Evolutionary conservation across 2,113 vertebrate species (phyloP).

Genomic region (Eulacestoma nigropectus): DNA sequence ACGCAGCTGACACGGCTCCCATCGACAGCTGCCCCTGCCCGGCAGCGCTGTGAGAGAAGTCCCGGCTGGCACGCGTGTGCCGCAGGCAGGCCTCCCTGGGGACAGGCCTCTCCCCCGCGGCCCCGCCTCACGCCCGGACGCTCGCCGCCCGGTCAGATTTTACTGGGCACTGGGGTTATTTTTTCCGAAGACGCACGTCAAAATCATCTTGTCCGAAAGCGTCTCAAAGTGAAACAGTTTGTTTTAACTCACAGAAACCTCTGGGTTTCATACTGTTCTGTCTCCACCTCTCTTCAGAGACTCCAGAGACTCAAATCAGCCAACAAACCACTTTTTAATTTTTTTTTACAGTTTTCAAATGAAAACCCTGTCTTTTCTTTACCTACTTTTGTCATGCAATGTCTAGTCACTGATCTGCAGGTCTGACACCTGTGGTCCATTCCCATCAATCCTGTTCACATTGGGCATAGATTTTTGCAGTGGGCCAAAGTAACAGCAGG

Average conservation of each 20-base stretch:
- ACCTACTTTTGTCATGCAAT: background rate
- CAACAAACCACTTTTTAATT: background rate
- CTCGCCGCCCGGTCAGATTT: background rate
- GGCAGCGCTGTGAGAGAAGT: accelerated
- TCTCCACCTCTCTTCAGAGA: background rate
- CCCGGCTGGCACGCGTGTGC: background rate
- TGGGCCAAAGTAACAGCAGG: background rate
- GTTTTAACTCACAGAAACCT: background rate
- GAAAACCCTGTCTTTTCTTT: background rate
- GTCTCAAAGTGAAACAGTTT: constrained; percentile 1
- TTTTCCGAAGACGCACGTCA: background rate
- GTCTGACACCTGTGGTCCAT: background rate
- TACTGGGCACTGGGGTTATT: background rate
- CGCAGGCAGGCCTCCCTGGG: background rate
- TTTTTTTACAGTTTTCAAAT: background rate
- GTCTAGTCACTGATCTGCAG: background rate
- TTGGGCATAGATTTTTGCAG: background rate
- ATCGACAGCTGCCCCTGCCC: background rate
- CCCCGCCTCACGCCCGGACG: background rate
- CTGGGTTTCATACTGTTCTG: background rate
- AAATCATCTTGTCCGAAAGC: background rate
- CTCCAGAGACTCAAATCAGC: background rate
- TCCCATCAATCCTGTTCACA: background rate
- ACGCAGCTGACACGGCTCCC: background rate
- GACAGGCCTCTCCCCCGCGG: background rate